Percentiles rank a stretch among this genome's conserved stretches.
Evolutionary conservation across 1,140 invertebrate species (phyloP).

Genomic region (Drosophila ananassae): DNA sequence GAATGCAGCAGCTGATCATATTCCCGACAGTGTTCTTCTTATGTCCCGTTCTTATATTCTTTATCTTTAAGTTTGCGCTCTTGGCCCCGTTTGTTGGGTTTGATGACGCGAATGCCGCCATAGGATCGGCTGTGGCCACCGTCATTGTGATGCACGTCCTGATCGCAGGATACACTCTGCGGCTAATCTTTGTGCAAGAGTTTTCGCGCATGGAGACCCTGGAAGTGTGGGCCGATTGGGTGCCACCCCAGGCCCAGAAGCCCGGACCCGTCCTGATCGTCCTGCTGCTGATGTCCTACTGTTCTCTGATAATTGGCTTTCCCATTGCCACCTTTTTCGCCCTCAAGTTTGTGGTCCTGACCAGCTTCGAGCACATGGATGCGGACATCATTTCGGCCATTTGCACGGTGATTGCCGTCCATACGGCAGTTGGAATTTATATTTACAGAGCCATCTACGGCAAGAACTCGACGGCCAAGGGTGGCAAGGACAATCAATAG

Average conservation of each 20-base stretch:
- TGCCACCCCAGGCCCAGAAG: neutral
- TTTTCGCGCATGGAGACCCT: slow-evolving; percentile 20
- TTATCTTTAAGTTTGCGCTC: slow-evolving; percentile 19
- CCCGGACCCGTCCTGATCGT: slow-evolving; percentile 20
- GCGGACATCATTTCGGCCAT: slow-evolving; percentile 46
- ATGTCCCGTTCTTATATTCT: slow-evolving; percentile 20
- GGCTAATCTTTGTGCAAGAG: slow-evolving; percentile 22
- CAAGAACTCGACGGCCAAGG: slow-evolving; percentile 10
- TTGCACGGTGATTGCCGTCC: slow-evolving; percentile 37
- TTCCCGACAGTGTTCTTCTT: slow-evolving; percentile 25
- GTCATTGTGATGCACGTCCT: slow-evolving; percentile 41
- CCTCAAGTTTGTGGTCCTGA: slow-evolving; percentile 51
- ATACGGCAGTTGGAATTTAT: slow-evolving; percentile 39
- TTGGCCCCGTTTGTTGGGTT: neutral
- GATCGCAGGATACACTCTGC: slow-evolving; percentile 33
- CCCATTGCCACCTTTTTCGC: slow-evolving; percentile 45
- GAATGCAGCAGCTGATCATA: slow-evolving; percentile 18
- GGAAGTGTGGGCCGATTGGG: slow-evolving; percentile 9
- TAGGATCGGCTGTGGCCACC: slow-evolving; percentile 35
- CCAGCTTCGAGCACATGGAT: slow-evolving; percentile 31
- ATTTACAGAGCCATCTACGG: slow-evolving; percentile 38
- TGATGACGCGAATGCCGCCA: slow-evolving; percentile 21
- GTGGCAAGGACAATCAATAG: neutral
- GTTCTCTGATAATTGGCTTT: slow-evolving; percentile 35
- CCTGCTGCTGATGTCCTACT: slow-evolving; percentile 34